Percentiles rank a stretch among this genome's conserved stretches.
phyloP scores from a whole-genome alignment of 2,797 vertebrate species.

The Tenualosa thibaudeaui region DNA sequence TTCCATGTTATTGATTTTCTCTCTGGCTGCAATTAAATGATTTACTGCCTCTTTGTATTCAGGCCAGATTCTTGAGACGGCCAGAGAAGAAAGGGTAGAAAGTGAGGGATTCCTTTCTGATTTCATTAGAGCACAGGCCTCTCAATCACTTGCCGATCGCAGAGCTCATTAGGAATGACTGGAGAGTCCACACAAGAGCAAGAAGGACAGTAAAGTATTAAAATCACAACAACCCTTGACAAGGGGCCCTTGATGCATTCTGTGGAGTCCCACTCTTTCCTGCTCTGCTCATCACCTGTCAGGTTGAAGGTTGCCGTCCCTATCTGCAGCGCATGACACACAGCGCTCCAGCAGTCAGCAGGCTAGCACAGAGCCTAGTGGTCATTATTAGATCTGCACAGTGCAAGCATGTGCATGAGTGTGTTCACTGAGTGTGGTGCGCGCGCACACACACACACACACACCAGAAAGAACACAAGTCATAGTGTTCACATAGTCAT shows the following conservation, averaged over 20 bases:
- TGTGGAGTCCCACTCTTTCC: slow-evolving; percentile 47
- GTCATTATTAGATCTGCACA: slow-evolving; percentile 5
- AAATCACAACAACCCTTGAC: slow-evolving; percentile 52
- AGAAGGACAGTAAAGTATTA: slow-evolving; percentile 55
- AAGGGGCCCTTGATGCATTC: slow-evolving; percentile 52
- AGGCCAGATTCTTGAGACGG: slow-evolving; percentile 49
- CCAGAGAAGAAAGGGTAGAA: slow-evolving; percentile 47
- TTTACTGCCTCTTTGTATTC: slow-evolving; percentile 56
- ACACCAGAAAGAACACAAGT: background rate
- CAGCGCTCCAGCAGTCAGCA: background rate
- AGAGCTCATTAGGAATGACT: slow-evolving; percentile 52
- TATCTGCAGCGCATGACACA: background rate
- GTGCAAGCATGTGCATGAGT: background rate
- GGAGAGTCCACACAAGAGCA: slow-evolving; percentile 44
- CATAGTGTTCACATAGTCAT: background rate
- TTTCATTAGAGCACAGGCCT: slow-evolving; percentile 52
- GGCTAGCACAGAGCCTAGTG: background rate
- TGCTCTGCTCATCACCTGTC: slow-evolving; percentile 31
- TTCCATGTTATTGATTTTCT: slow-evolving; percentile 54
- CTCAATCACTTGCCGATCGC: slow-evolving; percentile 52
- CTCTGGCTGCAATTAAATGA: slow-evolving; percentile 57
- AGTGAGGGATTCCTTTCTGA: slow-evolving; percentile 52
- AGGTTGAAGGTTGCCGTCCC: slow-evolving; percentile 23
- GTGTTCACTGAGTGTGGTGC: slow-evolving; percentile 13
- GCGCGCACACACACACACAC: slow-evolving; percentile 9